Percentiles rank a stretch among this genome's conserved stretches.
Evolutionary conservation across 2,797 vertebrate genomes (phyloP).

Genomic region (Corythornis leucogaster): DNA sequence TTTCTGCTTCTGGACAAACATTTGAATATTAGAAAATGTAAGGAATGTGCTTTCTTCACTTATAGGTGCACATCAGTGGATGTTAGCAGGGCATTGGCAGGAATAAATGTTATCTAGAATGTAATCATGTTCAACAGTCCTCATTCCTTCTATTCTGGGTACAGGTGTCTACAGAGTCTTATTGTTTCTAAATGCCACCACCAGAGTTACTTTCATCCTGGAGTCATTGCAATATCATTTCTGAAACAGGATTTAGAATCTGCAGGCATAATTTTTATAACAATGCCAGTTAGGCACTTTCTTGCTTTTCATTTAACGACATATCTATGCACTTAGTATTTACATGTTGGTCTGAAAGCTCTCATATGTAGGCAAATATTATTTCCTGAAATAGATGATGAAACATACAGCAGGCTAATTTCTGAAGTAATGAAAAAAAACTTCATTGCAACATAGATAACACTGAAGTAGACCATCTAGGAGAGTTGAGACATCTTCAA

Average conservation of each 20-base stretch:
- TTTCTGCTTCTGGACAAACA: constrained; percentile 1
- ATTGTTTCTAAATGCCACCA: not conserved
- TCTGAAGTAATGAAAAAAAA: not conserved
- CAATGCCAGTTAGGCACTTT: not conserved
- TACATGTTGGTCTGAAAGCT: not conserved
- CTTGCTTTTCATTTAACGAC: not conserved
- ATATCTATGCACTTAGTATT: not conserved
- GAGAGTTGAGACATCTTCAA: not conserved
- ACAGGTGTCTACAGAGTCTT: not conserved
- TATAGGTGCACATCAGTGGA: not conserved
- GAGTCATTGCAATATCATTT: not conserved
- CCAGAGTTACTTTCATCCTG: not conserved
- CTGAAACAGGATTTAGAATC: not conserved
- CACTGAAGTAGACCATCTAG: not conserved
- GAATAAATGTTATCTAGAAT: not conserved
- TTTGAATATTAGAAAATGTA: not conserved
- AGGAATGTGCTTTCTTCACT: not conserved
- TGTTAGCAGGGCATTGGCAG: not conserved
- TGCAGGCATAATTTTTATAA: not conserved
- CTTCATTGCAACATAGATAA: not conserved
- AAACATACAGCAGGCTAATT: not conserved
- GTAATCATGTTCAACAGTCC: not conserved
- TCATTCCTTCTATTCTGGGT: not conserved
- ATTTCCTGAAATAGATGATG: not conserved
- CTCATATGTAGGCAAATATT: not conserved